Evolutionary conservation across 2,113 vertebrate species (phyloP).

Genomic region (Triplophysa siluroides): DNA sequence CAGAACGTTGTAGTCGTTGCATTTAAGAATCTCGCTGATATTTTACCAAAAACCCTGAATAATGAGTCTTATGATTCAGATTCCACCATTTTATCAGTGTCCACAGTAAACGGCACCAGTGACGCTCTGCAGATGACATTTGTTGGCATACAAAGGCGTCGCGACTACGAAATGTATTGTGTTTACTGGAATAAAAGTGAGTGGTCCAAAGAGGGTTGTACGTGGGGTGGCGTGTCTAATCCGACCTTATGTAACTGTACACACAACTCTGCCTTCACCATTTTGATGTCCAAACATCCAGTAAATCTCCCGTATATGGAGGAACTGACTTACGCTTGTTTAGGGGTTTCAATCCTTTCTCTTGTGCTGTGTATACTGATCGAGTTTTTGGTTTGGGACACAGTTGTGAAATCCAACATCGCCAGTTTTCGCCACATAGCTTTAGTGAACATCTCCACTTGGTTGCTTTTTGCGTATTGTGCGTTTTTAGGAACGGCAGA

Average conservation of each 20-base stretch:
- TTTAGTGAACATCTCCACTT: conserved; percentile 82
- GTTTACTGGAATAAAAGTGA: conserved; percentile 75
- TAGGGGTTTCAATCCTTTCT: conserved; percentile 80
- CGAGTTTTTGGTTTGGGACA: conserved; percentile 82
- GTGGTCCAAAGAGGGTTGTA: conserved; percentile 20
- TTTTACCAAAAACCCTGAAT: conserved; percentile 57
- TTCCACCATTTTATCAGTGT: conserved; percentile 76
- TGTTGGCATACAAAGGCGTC: rapidly evolving
- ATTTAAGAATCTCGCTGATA: conserved; percentile 65
- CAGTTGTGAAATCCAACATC: conserved; percentile 82
- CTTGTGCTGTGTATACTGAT: conserved; percentile 77
- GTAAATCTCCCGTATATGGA: background rate
- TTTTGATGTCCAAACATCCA: conserved; percentile 77
- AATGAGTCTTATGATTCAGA: rapidly evolving
- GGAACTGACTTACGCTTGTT: conserved; percentile 74
- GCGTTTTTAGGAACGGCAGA: conserved; percentile 74
- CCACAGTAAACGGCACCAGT: background rate
- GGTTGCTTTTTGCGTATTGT: conserved; percentile 79
- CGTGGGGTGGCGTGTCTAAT: background rate
- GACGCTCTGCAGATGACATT: conserved; percentile 66
- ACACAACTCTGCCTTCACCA: conserved; percentile 84
- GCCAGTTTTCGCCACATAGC: conserved; percentile 84
- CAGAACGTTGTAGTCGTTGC: conserved; percentile 39
- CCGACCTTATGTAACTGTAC: conserved; percentile 69
- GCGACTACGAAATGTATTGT: conserved; percentile 53